Base-by-base conservation (phyloP, 1,140 invertebrate species). In the Diorhabda elongata region DNA sequence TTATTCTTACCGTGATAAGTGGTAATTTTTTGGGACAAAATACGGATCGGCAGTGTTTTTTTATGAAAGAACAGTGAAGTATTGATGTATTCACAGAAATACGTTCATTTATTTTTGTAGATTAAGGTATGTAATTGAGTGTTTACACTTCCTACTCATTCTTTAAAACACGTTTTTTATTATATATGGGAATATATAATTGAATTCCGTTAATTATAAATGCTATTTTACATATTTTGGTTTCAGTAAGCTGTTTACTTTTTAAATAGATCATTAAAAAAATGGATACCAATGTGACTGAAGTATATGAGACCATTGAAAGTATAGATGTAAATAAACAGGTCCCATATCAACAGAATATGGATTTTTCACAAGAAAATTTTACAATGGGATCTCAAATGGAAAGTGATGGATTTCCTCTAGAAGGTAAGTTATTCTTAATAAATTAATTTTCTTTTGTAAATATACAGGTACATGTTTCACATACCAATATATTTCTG, bases 231-330 rank as follows among this genome's bases (percentile, higher is more conserved):
- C 26, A 26, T 26, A 26, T 26, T 26, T 26, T 26, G 26, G 26
- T 26, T 26, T 1, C 11, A 11, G 11, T 11, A 11, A 26, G 26
- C 26, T 26, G 26, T 26, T 26, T 26, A 26, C 26, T 26, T 52
- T 52, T 52, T 52, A 2, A 52, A 3, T n/a, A n/a, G 47, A 6
- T 52, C 6, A 0, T n/a, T n/a, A 2, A n/a, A 52, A 61, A 62
- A 44, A 62, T 62, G 61, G 61, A 62, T n/a, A n/a, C 42, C 2
- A 44, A 8, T 44, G 44, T 62, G 5, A 44, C 61, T 43, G 42
- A 62, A 8, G 61, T 42, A 62, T 62, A 62, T 11, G 61, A 62
- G 44, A 62, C 43, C 26, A 43, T n/a, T n/a, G 44, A 9, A 11
- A 5, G 5, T 44, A 6, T 62, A 8, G 47, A 64, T 44, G 42